A percentile compares a stretch with the other conserved stretches of the same genome.
Conservation (phyloP, 92 coral and sea anemone species). For the Meandrina meandrites region DNA sequence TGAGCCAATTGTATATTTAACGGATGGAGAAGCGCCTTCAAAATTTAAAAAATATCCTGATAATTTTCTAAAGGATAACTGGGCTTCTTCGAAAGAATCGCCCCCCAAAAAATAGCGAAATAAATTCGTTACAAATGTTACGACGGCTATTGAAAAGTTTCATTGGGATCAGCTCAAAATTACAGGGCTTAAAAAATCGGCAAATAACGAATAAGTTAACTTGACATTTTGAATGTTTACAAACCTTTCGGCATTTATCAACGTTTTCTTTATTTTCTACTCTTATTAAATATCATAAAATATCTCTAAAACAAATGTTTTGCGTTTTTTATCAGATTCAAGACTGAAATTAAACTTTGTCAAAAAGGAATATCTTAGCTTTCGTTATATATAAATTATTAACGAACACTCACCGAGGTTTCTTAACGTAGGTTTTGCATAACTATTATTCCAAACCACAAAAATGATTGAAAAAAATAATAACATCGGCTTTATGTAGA, state of each 20-base stretch:
- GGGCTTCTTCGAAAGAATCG: neutral
- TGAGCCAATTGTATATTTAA: neutral
- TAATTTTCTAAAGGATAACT: neutral
- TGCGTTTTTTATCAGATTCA: neutral
- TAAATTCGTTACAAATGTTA: neutral
- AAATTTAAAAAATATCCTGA: neutral
- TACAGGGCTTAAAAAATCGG: neutral
- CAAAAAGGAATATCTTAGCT: neutral
- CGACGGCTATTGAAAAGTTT: neutral
- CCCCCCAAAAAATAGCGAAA: neutral
- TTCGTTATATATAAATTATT: neutral
- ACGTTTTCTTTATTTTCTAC: too few species aligned
- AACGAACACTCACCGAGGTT: neutral
- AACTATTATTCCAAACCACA: too few species aligned
- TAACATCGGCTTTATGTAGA: too few species aligned
- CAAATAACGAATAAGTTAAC: neutral
- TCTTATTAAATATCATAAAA: neutral
- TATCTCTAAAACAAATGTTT: neutral
- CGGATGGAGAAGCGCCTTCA: neutral
- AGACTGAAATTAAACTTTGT: neutral
- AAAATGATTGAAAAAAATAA: too few species aligned
- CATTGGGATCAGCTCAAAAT: neutral
- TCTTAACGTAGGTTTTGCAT: too few species aligned
- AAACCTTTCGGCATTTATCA: too few species aligned
- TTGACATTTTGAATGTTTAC: neutral